phyloP scores from a whole-genome alignment of 2,888 invertebrate species.

The Dasysyrphus tricinctus region DNA sequence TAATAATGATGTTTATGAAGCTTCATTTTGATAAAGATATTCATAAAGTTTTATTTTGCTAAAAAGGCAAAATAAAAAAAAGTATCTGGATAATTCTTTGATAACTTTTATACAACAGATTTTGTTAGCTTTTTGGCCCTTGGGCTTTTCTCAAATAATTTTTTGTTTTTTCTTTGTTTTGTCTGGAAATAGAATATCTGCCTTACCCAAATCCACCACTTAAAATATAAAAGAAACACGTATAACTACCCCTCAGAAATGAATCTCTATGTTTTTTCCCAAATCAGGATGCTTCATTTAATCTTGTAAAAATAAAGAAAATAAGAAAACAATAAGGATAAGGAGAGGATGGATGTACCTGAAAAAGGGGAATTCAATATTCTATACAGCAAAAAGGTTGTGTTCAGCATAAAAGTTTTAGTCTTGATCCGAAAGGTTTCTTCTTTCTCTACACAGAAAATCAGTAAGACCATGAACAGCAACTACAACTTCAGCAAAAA shows the following conservation, averaged over 20 bases:
- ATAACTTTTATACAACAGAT: constrained; percentile 17
- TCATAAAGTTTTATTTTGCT: constrained; percentile 22
- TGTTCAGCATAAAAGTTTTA: constrained; percentile 23
- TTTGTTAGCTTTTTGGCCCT: constrained; percentile 14
- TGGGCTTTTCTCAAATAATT: not conserved
- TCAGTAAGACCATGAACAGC: not conserved
- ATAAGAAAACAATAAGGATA: constrained; percentile 9
- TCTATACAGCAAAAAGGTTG: not conserved
- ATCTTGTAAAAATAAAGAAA: constrained; percentile 5
- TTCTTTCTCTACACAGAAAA: not conserved
- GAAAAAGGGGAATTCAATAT: not conserved
- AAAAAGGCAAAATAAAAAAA: not conserved
- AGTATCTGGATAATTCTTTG: constrained; percentile 23
- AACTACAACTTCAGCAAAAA: not conserved
- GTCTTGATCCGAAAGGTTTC: not conserved
- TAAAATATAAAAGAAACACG: constrained; percentile 15
- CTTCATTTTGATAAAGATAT: not conserved
- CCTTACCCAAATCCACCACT: not conserved
- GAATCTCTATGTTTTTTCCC: not conserved
- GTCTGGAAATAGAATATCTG: not conserved
- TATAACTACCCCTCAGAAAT: not conserved
- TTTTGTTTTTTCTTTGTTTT: not conserved
- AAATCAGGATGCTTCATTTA: constrained; percentile 32
- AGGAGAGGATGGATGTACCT: not conserved
- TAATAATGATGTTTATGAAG: constrained; percentile 15